A percentile compares a stretch with the other conserved stretches of the same genome.
phyloP scores from a whole-genome alignment of 2,113 vertebrate genomes.

The Myanophis thanlyinensis region DNA sequence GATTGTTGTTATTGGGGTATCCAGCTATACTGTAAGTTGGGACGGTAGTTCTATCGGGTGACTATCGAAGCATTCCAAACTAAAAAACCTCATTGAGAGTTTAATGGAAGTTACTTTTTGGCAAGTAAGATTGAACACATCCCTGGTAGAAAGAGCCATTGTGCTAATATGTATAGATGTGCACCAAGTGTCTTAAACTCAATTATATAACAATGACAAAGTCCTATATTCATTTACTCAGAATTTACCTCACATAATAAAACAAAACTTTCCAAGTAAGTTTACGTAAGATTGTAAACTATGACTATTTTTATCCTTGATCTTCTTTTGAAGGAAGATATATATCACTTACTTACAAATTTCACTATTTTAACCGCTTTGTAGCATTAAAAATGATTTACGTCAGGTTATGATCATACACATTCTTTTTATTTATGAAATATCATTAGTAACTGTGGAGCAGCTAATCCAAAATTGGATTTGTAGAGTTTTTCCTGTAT shows the following conservation, averaged over 20 bases:
- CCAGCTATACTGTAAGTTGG: background rate
- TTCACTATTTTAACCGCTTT: background rate
- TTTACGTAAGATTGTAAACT: background rate
- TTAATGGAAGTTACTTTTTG: background rate
- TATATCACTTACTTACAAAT: background rate
- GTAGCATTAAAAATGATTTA: conserved; percentile 19
- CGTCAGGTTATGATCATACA: background rate
- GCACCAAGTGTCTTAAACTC: background rate
- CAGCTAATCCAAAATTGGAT: conserved; percentile 2
- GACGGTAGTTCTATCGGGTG: too few relatives aligned
- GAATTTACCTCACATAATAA: background rate
- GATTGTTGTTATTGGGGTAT: background rate
- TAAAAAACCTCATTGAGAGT: background rate
- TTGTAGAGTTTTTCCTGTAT: background rate
- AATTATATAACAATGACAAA: background rate
- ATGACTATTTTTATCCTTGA: background rate
- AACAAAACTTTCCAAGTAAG: too few relatives aligned
- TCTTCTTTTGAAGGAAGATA: background rate
- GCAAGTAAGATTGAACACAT: background rate
- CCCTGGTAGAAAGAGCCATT: background rate
- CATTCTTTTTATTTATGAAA: background rate
- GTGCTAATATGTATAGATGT: background rate
- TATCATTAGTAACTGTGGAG: conserved; percentile 2
- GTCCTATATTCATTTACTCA: background rate
- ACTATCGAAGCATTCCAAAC: background rate